Conservation (phyloP, 2,113 vertebrate genomes). For the Mustela lutreola region DNA sequence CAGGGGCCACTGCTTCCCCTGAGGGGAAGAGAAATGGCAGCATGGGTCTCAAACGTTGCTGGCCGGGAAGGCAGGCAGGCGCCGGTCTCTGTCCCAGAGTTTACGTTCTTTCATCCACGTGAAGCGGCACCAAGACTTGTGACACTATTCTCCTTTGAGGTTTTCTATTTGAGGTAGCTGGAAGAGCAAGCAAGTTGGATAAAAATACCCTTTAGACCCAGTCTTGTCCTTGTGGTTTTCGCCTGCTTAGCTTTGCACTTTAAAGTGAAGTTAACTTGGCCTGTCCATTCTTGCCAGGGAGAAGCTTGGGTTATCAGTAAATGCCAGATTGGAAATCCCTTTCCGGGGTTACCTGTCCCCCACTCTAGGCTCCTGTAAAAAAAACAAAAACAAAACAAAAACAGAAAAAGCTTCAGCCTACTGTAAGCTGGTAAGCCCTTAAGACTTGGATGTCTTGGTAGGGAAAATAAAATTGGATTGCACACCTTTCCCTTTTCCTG, state of each 20-base stretch:
- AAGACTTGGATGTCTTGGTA: background rate
- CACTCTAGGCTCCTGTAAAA: background rate
- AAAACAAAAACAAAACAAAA: no score
- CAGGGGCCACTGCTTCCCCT: background rate
- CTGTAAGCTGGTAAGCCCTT: slow-evolving; percentile 23
- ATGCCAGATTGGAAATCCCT: background rate
- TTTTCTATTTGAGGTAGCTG: background rate
- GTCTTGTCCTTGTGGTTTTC: background rate
- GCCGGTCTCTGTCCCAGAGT: background rate
- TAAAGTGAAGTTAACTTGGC: background rate
- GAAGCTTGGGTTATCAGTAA: background rate
- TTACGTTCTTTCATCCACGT: background rate
- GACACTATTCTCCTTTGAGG: background rate
- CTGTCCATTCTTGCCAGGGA: background rate
- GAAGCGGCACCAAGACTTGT: background rate
- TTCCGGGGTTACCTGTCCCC: background rate
- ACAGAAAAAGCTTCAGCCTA: background rate
- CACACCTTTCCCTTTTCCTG: slow-evolving; percentile 21
- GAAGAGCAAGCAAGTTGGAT: background rate
- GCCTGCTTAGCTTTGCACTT: background rate
- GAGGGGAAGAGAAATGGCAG: background rate
- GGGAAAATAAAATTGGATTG: background rate
- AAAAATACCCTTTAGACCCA: background rate
- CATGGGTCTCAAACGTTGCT: background rate
- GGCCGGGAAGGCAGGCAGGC: background rate